These are phyloP conservation scores for Junonia oenone DNA, from an alignment of 2,888 invertebrate species.

Conservation along the genomic window DNA sequence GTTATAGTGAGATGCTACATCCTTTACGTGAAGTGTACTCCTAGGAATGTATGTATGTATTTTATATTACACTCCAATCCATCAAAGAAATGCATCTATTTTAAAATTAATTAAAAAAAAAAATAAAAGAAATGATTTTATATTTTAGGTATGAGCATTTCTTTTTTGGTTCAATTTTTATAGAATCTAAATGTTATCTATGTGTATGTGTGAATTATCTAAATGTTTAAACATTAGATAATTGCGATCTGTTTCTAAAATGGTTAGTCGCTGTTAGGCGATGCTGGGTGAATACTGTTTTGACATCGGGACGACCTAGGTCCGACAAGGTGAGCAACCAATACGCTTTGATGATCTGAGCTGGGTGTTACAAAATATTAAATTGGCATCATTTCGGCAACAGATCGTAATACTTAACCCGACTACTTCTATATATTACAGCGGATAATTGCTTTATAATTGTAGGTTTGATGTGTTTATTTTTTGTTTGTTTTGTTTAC, in stretches of 20 bases:
- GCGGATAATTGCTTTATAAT: constrained; percentile 58
- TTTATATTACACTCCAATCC: constrained; percentile 23
- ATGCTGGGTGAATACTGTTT: constrained; percentile 29
- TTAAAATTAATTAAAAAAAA: background rate
- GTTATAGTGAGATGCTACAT: constrained; percentile 34
- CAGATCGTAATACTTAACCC: constrained; percentile 70
- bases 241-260: constrained; percentile 79
- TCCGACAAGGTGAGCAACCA: constrained; percentile 38
- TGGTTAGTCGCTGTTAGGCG: constrained; percentile 53
- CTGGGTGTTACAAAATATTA: constrained; percentile 69
- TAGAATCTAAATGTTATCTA: constrained; percentile 29
- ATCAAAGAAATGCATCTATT: constrained; percentile 29
- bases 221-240: constrained; percentile 48
- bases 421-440: constrained; percentile 51
- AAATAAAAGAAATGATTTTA: background rate
- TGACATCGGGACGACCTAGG: constrained; percentile 14
- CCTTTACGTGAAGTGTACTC: constrained; percentile 31
- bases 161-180: constrained; percentile 28
- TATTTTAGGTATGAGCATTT: constrained; percentile 9
- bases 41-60: constrained; percentile 30
- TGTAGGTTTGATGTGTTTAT: constrained; percentile 63
- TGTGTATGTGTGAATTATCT: constrained; percentile 44
- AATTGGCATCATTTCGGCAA: constrained; percentile 78
- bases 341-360: constrained; percentile 66
- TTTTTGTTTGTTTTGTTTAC: constrained; percentile 44